Evolutionary conservation across 2,888 invertebrate species (phyloP), one percentile per base, ranked within the genome.

Genomic region (Archaeoteleia sp.): DNA sequence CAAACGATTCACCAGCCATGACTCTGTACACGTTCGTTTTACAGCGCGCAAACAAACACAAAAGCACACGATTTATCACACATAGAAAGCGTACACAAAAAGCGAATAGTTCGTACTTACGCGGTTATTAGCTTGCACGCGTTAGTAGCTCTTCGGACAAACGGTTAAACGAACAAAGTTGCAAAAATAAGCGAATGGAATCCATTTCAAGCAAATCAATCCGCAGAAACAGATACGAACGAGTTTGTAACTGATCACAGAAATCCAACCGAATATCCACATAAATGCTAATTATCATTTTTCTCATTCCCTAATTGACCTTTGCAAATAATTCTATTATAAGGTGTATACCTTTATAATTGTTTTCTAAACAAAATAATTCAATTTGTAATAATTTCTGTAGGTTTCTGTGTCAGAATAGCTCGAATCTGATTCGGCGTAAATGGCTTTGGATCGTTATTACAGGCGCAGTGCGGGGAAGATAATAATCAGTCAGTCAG

Each of bases 21-120:
- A 5, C 8, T 29, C 35, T 35, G 8, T 5, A 14, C 15, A 35
- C 35, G 35, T 14, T 35, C n/a, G 14, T 8, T 35, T 3, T 2
- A 9, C 10, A 9, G 12, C 12, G 32, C 12, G 2, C 10, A 32
- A 29, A n/a, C 29, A 29, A n/a, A n/a, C 48, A 45, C 8, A 34
- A 17, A 65, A 49, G 32, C 48, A 14, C 42, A 54, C 27, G 27
- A 27, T n/a, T n/a, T 6, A 8, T 37, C 54, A 43, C 35, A 43
- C 46, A 27, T n/a, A 53, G 25, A 15, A 63, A 63, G 51, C 57
- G 14, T 20, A 45, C 39, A 66, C 46, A 48, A 5, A 49, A 65
- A 66, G 60, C 51, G 13, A 30, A 10, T 10, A 10, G 20, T 23
- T 27, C 27, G 39, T 66, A 66, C 60, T 60, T 54, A 60, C 54